These are phyloP conservation scores for Sorex maritimensis DNA, from an alignment of 2,797 vertebrate species.

Conservation along the genomic window DNA sequence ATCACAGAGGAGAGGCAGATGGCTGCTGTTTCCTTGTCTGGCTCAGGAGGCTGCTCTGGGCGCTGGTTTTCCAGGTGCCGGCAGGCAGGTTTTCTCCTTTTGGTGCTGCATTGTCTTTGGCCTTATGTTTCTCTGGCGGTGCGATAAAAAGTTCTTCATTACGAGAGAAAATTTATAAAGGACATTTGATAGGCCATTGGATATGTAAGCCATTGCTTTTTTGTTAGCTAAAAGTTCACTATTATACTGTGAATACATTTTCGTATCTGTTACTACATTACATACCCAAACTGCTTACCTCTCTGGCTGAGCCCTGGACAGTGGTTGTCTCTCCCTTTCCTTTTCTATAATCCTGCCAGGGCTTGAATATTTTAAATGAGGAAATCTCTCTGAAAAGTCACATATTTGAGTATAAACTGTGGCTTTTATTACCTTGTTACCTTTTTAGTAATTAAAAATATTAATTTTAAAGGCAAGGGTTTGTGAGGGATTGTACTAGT, in stretches of 20 bases:
- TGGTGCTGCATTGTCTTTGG: not conserved
- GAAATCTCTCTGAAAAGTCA: slow-evolving; percentile 58
- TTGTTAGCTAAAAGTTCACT: not conserved
- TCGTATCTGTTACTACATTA: not conserved
- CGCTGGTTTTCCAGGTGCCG: not conserved
- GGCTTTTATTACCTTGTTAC: slow-evolving; percentile 36
- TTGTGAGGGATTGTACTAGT: not conserved
- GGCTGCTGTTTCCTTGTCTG: slow-evolving; percentile 43
- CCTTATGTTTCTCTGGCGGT: slow-evolving; percentile 60
- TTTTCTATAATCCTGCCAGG: not conserved
- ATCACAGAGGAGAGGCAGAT: not conserved
- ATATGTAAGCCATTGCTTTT: slow-evolving; percentile 17
- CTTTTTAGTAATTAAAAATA: no score
- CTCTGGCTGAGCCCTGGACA: not conserved
- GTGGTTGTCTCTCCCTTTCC: not conserved
- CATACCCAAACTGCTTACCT: not conserved
- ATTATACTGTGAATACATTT: not conserved
- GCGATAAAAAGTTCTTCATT: slow-evolving; percentile 27
- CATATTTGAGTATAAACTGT: slow-evolving; percentile 32
- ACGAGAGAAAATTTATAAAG: slow-evolving; percentile 15
- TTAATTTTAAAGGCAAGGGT: slow-evolving; percentile 56
- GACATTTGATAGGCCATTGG: not conserved
- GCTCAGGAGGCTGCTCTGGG: not conserved
- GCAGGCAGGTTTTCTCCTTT: not conserved
- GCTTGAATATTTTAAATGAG: slow-evolving; percentile 37